phyloP scores from a whole-genome alignment of 1,140 invertebrate genomes.

The Cepaea nemoralis region DNA sequence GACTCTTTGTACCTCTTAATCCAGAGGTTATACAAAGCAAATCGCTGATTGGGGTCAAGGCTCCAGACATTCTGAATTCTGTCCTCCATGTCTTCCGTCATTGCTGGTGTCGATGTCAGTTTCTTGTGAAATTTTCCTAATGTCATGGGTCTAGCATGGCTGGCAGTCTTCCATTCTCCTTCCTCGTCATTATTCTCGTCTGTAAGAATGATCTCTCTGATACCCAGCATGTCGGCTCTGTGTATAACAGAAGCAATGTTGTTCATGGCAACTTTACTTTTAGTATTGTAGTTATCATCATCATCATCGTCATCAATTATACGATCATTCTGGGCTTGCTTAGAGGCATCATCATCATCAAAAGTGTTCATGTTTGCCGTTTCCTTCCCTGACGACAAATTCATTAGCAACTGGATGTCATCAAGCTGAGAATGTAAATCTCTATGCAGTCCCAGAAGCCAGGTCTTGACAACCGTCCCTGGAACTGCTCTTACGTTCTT shows the following conservation, averaged over 20 bases:
- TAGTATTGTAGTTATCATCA: neutral
- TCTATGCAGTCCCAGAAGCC: slow-evolving; percentile 2
- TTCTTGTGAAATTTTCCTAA: slow-evolving; percentile 42
- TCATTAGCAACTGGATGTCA: slow-evolving; percentile 80
- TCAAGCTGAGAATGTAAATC: slow-evolving; percentile 80
- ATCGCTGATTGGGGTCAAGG: slow-evolving; percentile 22
- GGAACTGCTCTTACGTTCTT: no score
- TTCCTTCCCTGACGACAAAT: neutral
- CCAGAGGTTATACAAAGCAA: slow-evolving; percentile 43
- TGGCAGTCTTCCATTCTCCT: neutral
- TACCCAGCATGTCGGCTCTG: slow-evolving; percentile 21
- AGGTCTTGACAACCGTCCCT: neutral
- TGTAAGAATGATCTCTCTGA: neutral
- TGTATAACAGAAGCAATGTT: slow-evolving; percentile 9
- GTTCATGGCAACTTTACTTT: slow-evolving; percentile 27
- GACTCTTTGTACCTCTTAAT: slow-evolving; percentile 12
- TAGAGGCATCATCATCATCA: slow-evolving; percentile 29
- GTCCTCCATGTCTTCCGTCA: slow-evolving; percentile 34
- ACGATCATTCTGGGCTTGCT: slow-evolving; percentile 44
- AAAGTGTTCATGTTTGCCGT: neutral
- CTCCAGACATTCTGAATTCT: slow-evolving; percentile 35
- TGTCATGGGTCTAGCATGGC: slow-evolving; percentile 17
- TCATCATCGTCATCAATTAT: slow-evolving; percentile 33
- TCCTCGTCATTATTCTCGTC: slow-evolving; percentile 9
- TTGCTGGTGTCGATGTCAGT: slow-evolving; percentile 39